A percentile compares a stretch with the other conserved stretches of the same genome.
Evolutionary conservation across 2,888 invertebrate genomes (phyloP).

Genomic region (Trachelus troglodyta): DNA sequence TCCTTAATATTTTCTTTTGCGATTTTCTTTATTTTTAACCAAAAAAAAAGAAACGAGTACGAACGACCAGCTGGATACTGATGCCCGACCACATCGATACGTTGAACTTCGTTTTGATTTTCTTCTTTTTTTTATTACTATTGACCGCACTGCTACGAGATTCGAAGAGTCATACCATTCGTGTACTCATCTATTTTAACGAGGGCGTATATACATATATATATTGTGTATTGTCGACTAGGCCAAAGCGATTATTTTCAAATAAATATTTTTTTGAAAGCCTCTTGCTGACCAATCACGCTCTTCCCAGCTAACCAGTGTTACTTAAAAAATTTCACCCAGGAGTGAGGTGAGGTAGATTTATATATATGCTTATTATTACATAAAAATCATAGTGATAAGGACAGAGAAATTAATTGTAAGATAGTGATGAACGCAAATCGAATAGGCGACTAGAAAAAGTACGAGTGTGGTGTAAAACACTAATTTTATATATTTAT

Average conservation of each 20-base stretch:
- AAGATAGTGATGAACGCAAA: background rate
- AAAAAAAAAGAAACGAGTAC: constrained; percentile 18
- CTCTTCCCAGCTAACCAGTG: background rate
- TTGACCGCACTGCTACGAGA: constrained; percentile 22
- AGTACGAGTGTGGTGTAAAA: constrained; percentile 58
- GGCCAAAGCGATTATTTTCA: constrained; percentile 39
- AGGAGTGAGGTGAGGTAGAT: background rate
- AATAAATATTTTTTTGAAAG: constrained; percentile 38
- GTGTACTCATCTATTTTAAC: background rate
- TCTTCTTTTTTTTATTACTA: background rate
- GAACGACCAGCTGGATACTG: constrained; percentile 31
- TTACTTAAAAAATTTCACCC: background rate
- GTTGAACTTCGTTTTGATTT: constrained; percentile 6
- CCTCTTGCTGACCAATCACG: background rate
- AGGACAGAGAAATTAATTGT: background rate
- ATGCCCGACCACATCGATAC: constrained; percentile 23
- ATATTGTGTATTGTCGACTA: constrained; percentile 27
- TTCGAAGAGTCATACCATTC: constrained; percentile 1
- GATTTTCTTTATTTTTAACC: constrained; percentile 3
- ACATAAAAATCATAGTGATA: background rate
- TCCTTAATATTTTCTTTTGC: background rate
- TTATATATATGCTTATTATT: background rate
- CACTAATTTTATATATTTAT: constrained; percentile 66
- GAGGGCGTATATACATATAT: constrained; percentile 1
- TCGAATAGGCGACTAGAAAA: background rate